Conservation (phyloP, 2,113 vertebrate genomes). For the Herpetotheres cachinnans region DNA sequence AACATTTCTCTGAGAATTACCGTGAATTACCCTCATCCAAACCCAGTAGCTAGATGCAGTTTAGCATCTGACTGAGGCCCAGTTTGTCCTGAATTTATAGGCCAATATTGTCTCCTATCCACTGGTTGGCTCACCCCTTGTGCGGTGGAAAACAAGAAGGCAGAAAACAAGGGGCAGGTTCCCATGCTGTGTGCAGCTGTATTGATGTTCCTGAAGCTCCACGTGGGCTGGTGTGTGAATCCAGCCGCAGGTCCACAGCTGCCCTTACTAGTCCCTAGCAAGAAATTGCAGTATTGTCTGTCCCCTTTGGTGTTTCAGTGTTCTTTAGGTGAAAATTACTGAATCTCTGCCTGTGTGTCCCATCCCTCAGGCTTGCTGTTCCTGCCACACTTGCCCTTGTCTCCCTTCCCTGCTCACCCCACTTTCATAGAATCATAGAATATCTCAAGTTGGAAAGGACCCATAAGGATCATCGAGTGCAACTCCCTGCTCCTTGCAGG, state of each 20-base stretch:
- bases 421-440: not conserved
- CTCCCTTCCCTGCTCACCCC: not conserved
- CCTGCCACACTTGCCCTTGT: not conserved
- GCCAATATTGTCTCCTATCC: not conserved
- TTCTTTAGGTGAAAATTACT: not conserved
- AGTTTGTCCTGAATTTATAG: not conserved
- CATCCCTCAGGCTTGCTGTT: not conserved
- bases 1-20: not conserved
- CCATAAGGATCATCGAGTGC: too few relatives aligned
- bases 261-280: not conserved
- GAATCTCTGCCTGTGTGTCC: not conserved
- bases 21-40: not conserved
- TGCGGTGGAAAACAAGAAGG: not conserved
- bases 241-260: not conserved
- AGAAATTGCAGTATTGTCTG: not conserved
- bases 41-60: not conserved
- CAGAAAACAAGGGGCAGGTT: not conserved
- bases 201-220: not conserved
- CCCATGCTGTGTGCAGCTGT: accelerated
- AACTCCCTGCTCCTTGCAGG: too few relatives aligned
- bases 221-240: accelerated
- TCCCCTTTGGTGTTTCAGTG: not conserved
- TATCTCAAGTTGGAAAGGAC: too few relatives aligned
- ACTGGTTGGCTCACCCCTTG: not conserved
- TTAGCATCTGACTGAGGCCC: not conserved